Evolutionary conservation across 2,888 invertebrate genomes (phyloP).

Genomic region (Heliconius charithonia): DNA sequence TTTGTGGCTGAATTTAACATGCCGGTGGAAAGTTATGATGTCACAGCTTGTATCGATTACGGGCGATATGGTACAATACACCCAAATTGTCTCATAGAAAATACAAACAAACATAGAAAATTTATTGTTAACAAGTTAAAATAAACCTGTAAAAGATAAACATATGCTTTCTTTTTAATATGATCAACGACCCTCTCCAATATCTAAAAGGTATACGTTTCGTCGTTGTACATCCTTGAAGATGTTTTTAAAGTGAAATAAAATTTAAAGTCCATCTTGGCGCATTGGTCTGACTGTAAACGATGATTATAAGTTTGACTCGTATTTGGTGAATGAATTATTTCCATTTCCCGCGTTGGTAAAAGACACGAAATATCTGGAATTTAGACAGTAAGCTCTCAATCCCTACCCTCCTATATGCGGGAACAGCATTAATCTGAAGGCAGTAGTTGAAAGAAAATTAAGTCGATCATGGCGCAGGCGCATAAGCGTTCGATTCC

Average conservation of each 20-base stretch:
- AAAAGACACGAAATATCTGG: too few species aligned
- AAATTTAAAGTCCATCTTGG: neutral
- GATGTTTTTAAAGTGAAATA: too few species aligned
- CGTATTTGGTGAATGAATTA: neutral
- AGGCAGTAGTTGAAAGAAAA: too few species aligned
- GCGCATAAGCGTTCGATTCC: too few species aligned
- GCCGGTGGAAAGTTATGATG: constrained; percentile 28
- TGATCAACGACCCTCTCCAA: too few species aligned
- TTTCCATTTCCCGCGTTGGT: neutral
- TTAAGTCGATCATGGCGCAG: too few species aligned
- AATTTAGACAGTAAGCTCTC: too few species aligned
- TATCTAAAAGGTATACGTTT: too few species aligned
- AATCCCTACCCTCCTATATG: too few species aligned
- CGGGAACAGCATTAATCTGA: too few species aligned
- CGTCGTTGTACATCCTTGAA: too few species aligned
- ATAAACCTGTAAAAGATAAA: neutral
- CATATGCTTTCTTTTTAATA: neutral
- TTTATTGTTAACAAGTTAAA: neutral
- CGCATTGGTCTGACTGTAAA: neutral
- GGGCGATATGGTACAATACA: neutral
- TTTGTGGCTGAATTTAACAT: constrained; percentile 17
- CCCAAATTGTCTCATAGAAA: neutral
- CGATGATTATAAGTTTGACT: neutral
- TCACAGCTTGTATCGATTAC: constrained; percentile 28
- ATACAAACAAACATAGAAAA: neutral